These are phyloP conservation scores for Acronicta alni DNA, from an alignment of 2,888 invertebrate genomes.

Conservation along the genomic window DNA sequence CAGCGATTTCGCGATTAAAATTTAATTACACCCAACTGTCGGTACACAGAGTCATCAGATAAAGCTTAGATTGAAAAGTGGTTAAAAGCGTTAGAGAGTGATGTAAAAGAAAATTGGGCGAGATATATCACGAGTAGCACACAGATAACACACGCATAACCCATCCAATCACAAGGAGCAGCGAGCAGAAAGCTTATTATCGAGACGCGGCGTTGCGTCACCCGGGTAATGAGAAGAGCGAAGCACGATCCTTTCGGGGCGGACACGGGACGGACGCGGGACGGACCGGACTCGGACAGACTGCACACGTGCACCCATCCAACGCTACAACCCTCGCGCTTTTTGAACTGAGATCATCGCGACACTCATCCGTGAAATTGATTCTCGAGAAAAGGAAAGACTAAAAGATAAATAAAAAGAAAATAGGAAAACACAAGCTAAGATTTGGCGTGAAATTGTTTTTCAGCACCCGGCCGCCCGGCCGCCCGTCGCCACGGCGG, in stretches of 20 bases:
- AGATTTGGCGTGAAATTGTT: slow-evolving; percentile 90
- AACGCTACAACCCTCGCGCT: slow-evolving; percentile 74
- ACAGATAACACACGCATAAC: slow-evolving; percentile 86
- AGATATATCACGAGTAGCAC: slow-evolving; percentile 78
- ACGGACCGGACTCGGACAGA: slow-evolving; percentile 43
- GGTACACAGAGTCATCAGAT: slow-evolving; percentile 58
- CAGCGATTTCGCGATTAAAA: slow-evolving; percentile 59
- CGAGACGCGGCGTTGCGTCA: slow-evolving; percentile 79
- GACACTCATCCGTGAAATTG: slow-evolving; percentile 89
- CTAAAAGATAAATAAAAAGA: slow-evolving; percentile 89
- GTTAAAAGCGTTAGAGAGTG: slow-evolving; percentile 71
- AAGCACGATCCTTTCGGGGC: slow-evolving; percentile 51
- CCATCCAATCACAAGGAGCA: slow-evolving; percentile 85
- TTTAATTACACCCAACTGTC: slow-evolving; percentile 58
- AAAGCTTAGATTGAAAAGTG: slow-evolving; percentile 66
- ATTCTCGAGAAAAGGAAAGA: slow-evolving; percentile 88
- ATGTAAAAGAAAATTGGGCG: slow-evolving; percentile 82
- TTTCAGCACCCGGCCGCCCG: slow-evolving; percentile 78
- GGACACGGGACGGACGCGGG: slow-evolving; percentile 52
- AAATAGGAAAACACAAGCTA: slow-evolving; percentile 90
- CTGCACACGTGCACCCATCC: slow-evolving; percentile 72
- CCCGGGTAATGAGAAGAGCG: slow-evolving; percentile 76
- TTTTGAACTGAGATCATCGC: slow-evolving; percentile 88
- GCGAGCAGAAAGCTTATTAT: slow-evolving; percentile 86
- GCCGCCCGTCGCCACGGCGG: slow-evolving; percentile 71